Evolutionary conservation across 2,888 invertebrate species (phyloP).

Genomic region (Corbicula japonica): DNA sequence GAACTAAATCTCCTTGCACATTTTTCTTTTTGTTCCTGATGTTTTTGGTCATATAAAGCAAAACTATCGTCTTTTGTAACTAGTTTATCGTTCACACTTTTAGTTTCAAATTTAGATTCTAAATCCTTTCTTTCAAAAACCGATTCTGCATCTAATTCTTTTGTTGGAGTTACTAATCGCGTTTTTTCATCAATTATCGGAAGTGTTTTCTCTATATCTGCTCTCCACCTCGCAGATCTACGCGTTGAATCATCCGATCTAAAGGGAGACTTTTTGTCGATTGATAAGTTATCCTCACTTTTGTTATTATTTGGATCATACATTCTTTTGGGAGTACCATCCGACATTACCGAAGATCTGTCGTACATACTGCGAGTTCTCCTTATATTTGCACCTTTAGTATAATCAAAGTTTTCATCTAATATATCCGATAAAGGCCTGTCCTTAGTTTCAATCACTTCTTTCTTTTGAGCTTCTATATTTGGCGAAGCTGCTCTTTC

Average conservation of each 20-base stretch:
- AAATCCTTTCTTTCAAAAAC: slow-evolving; percentile 53
- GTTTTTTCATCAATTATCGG: slow-evolving; percentile 79
- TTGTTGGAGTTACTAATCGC: slow-evolving; percentile 65
- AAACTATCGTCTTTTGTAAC: slow-evolving; percentile 55
- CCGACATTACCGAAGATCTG: slow-evolving; percentile 2
- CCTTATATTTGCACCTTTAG: slow-evolving; percentile 56
- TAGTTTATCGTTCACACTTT: slow-evolving; percentile 34
- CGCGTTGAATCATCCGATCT: slow-evolving; percentile 49
- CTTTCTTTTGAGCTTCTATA: slow-evolving; percentile 63
- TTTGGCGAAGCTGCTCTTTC: slow-evolving; percentile 82
- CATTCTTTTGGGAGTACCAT: slow-evolving; percentile 37
- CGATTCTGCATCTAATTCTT: slow-evolving; percentile 41
- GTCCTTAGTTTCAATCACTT: slow-evolving; percentile 52
- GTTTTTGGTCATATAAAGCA: slow-evolving; percentile 51
- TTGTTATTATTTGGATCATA: slow-evolving; percentile 63
- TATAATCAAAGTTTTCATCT: slow-evolving; percentile 65
- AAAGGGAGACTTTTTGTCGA: slow-evolving; percentile 51
- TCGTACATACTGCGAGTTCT: slow-evolving; percentile 74
- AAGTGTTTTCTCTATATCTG: slow-evolving; percentile 67
- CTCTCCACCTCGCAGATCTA: slow-evolving; percentile 71
- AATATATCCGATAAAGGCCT: slow-evolving; percentile 66
- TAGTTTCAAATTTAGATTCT: slow-evolving; percentile 42
- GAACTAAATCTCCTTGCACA: slow-evolving; percentile 68
- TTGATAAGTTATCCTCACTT: slow-evolving; percentile 58
- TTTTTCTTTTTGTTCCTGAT: slow-evolving; percentile 55